A percentile compares a stretch with the other conserved stretches of the same genome.
These are phyloP conservation scores for Alces alces DNA, from an alignment of 2,113 vertebrate genomes.

Conservation along the genomic window DNA sequence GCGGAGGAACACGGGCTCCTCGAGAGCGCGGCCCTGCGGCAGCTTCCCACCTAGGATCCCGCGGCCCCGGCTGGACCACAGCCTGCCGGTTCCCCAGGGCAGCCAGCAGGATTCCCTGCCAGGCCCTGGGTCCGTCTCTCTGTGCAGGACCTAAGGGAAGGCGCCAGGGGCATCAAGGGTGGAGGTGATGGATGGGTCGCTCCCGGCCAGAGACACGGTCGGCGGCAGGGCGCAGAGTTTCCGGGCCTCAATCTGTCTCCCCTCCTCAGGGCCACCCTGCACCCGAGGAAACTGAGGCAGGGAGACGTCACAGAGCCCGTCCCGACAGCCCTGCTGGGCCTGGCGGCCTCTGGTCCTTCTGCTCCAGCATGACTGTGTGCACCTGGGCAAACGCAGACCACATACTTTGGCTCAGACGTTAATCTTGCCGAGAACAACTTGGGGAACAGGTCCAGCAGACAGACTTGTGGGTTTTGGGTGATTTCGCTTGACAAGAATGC, in stretches of 20 bases:
- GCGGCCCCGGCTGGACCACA: fast-evolving
- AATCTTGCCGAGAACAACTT: background rate
- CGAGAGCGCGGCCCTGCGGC: fast-evolving
- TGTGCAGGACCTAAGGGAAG: background rate
- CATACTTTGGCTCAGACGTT: fast-evolving
- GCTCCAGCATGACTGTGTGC: fast-evolving
- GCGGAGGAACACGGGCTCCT: background rate
- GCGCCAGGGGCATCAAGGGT: background rate
- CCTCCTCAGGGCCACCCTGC: background rate
- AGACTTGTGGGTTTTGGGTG: background rate
- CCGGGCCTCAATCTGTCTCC: background rate
- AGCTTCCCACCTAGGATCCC: background rate
- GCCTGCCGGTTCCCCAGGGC: fast-evolving
- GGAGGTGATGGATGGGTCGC: background rate
- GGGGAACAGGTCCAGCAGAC: background rate
- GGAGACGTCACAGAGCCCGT: background rate
- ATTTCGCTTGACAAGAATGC: fast-evolving
- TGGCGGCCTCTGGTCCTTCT: background rate
- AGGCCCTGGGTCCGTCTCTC: background rate
- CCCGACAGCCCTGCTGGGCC: background rate
- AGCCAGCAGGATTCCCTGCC: background rate
- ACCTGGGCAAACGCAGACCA: background rate
- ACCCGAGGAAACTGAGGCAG: background rate
- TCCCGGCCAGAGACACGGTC: background rate
- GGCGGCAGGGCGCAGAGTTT: fast-evolving